These are phyloP conservation scores for Tetramorium simillimum DNA, from an alignment of 1,140 invertebrate species.

Conservation along the genomic window DNA sequence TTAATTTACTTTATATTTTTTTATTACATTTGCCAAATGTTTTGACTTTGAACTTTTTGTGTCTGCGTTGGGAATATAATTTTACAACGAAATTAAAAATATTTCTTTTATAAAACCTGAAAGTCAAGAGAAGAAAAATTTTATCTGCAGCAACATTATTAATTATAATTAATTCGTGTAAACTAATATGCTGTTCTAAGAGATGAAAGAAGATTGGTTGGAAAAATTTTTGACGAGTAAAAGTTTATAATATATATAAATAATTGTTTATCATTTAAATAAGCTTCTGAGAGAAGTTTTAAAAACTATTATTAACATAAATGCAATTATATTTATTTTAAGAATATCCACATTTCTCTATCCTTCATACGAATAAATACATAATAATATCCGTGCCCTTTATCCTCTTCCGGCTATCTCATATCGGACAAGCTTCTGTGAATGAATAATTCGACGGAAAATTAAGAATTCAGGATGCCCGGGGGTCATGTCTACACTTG, in stretches of 20 bases:
- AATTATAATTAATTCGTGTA: not conserved
- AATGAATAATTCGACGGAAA: slow-evolving; percentile 54
- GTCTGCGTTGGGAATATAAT: not conserved
- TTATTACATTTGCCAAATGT: not conserved
- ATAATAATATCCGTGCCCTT: not conserved
- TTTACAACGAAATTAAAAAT: slow-evolving; percentile 1
- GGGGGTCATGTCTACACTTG: not conserved
- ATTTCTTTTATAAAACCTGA: not conserved
- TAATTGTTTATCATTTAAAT: not conserved
- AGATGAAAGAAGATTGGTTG: not conserved
- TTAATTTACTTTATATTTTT: not conserved
- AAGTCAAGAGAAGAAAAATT: not conserved
- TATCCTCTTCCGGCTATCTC: slow-evolving; percentile 19
- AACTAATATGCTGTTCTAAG: not conserved
- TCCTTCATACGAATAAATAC: slow-evolving; percentile 13
- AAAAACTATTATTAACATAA: not conserved
- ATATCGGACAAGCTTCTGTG: slow-evolving; percentile 13
- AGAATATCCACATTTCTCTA: not conserved
- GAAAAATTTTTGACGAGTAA: not conserved
- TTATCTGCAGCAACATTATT: not conserved
- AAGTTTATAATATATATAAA: not conserved
- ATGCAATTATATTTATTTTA: not conserved
- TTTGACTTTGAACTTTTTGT: not conserved
- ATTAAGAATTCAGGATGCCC: slow-evolving; percentile 48
- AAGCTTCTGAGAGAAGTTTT: not conserved